Conservation (phyloP, 2,797 vertebrate species). For the Enteromius mattozi region DNA sequence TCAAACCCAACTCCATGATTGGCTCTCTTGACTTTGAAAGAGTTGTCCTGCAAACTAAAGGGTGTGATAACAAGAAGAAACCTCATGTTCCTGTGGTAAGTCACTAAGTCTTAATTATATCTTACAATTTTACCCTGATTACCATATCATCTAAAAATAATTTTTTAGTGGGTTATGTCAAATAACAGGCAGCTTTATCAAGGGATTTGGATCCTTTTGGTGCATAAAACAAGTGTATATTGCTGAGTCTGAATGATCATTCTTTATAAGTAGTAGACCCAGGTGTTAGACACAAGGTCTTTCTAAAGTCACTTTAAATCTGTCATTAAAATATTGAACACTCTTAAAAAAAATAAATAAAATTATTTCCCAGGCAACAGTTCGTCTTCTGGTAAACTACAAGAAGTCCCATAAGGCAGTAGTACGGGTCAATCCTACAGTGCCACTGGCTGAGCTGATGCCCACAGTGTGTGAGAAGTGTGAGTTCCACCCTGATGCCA, state of each 20-base stretch:
- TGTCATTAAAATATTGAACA: neutral
- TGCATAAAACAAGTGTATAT: neutral
- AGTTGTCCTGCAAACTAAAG: constrained; percentile 88
- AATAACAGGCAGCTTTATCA: neutral
- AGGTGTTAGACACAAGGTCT: neutral
- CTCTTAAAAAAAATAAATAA: neutral
- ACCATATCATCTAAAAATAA: neutral
- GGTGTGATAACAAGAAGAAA: constrained; percentile 79
- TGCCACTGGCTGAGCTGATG: constrained; percentile 82
- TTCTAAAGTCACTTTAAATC: neutral
- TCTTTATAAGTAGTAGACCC: too few relatives aligned
- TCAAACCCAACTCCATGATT: constrained; percentile 90
- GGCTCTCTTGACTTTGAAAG: constrained; percentile 89
- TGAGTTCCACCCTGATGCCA: constrained; percentile 84
- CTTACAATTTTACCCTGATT: neutral
- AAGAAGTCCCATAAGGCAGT: constrained; percentile 91
- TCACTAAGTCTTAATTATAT: neutral
- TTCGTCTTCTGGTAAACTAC: constrained; percentile 94
- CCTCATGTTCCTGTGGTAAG: constrained; percentile 89
- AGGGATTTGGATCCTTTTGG: neutral
- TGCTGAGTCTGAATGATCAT: neutral
- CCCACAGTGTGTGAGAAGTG: constrained; percentile 89
- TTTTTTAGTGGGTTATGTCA: neutral
- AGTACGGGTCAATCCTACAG: constrained; percentile 88
- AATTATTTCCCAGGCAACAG: constrained; percentile 83